Conservation (phyloP, 2,888 invertebrate genomes). For the Enchytraeus crypticus region DNA sequence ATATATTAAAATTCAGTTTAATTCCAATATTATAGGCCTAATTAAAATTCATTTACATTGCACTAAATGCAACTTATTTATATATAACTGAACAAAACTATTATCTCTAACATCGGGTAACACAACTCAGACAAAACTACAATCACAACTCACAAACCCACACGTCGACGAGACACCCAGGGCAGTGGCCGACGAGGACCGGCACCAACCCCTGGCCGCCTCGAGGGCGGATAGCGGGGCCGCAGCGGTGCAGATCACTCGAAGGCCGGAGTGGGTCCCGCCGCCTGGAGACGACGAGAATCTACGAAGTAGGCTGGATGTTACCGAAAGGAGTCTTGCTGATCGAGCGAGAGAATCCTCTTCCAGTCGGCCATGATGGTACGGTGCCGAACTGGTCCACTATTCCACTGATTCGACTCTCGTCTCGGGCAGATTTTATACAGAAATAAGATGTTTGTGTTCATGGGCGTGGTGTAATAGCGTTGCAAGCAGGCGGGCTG, state of each 20-base stretch:
- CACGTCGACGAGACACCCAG: background rate
- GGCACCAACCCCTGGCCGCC: background rate
- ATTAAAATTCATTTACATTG: no score
- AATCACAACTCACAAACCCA: no score
- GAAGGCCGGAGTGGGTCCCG: background rate
- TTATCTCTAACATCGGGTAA: no score
- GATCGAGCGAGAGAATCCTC: background rate
- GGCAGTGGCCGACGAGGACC: background rate
- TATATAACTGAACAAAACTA: no score
- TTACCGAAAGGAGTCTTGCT: background rate
- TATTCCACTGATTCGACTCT: background rate
- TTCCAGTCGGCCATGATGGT: background rate
- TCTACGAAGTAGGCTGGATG: background rate
- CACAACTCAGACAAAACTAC: no score
- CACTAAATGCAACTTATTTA: no score
- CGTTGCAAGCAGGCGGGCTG: no score
- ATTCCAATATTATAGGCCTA: no score
- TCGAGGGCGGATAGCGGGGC: background rate
- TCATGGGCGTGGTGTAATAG: no score
- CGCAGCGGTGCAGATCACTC: background rate
- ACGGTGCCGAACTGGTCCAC: background rate
- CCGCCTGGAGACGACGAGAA: background rate
- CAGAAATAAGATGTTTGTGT: no score
- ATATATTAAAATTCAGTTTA: no score
- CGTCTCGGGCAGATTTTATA: background rate